phyloP scores from a whole-genome alignment of 2,888 invertebrate genomes.

The Odontothrips loti region DNA sequence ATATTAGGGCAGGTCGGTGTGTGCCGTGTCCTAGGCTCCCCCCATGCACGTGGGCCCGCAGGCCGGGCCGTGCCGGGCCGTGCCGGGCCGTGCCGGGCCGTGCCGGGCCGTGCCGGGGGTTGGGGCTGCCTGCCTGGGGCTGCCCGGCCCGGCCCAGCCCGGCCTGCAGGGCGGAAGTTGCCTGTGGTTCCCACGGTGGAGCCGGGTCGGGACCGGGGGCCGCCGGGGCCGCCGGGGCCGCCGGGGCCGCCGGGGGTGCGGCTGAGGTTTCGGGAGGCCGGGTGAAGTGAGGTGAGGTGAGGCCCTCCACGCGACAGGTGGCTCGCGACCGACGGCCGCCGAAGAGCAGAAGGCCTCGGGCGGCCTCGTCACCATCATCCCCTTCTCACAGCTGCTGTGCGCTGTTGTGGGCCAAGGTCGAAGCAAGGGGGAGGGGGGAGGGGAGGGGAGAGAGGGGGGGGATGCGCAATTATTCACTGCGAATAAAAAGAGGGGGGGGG shows the following conservation, averaged over 20 bases:
- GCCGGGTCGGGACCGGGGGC: neutral
- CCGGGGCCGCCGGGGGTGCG: neutral
- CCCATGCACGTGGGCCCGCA: neutral
- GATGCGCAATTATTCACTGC: too few species aligned
- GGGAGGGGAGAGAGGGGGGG: neutral
- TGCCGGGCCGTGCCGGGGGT: neutral
- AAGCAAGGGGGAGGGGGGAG: neutral
- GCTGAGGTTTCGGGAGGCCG: neutral
- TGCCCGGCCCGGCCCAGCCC: neutral
- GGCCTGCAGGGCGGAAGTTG: neutral
- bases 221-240: neutral
- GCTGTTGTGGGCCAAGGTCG: neutral
- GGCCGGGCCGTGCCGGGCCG: neutral
- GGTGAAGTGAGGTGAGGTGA: neutral
- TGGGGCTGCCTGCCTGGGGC: neutral
- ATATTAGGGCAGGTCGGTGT: neutral
- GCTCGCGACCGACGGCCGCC: constrained; percentile 5
- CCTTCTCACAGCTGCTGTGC: neutral
- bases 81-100: neutral
- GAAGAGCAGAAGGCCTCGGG: too few species aligned
- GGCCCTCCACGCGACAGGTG: constrained; percentile 23
- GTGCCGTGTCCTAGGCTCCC: neutral
- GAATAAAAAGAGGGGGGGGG: neutral
- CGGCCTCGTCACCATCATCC: neutral
- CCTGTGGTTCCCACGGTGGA: constrained; percentile 17